Evolutionary conservation across 2,113 vertebrate species (phyloP), one percentile per base, ranked within the genome.

Genomic region (Oryzias javanicus): DNA sequence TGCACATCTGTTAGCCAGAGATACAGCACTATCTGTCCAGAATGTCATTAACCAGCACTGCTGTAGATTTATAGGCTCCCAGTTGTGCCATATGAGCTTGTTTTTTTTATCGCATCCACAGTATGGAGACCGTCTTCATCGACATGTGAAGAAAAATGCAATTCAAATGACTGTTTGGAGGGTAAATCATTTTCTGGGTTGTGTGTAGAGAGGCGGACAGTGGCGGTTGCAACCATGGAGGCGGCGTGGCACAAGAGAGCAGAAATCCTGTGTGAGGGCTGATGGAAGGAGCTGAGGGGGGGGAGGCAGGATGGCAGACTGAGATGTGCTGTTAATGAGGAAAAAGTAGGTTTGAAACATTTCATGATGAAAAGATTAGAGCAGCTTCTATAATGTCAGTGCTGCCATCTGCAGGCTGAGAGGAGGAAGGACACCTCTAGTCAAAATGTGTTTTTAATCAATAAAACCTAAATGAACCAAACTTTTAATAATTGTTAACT

Each of bases 1-100:
- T 51, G 67, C 62, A 77, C 83, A 84, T 86, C 74, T 86, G 80
- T 63, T 72, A 66, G 77, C 63, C 70, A 82, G 75, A 86, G 76
- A 76, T 65, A 70, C 67, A 74, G 73, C 62, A 41, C 65, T 72
- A 73, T 76, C 71, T 78, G 72, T 82, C 70, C 76, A 80, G 61
- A 60, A 77, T 65, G 72, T 73, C 76, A 74, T 82, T 86, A 76
- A 81, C 67, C 42, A 68, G 56, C 49, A 56, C 52, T 52, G 78
- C 51, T 66, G 29, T 55, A 70, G 66, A 80, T 80, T 82, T 70
- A 78, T 61, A 61, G 59, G 67, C 70, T 62, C 58, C 57, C 54
- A 62, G 72, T 60, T 17, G 25, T 42, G 54, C 76, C 50, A 52
- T 55, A 72, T 76, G 55, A 74, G 66, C 24, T 59, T 44, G 51